Evolutionary conservation across 2,113 vertebrate species (phyloP), one percentile per base, ranked within the genome.

Genomic region (Spea multiplicata): DNA sequence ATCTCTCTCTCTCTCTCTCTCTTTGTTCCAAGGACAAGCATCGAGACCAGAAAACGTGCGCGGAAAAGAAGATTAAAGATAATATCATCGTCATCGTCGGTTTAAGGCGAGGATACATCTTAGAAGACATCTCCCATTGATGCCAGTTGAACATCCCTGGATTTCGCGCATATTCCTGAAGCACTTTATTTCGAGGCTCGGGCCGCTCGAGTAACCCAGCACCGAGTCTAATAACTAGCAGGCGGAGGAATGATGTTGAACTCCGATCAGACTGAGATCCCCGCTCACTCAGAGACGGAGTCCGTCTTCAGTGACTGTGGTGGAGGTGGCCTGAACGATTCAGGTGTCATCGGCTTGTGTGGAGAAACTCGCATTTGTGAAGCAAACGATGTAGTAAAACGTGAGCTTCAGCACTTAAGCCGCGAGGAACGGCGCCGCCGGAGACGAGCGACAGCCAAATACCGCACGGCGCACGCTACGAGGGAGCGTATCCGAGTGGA

Each of bases 401-500:
- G 89, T 48, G 92, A 92, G 8, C 89, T 90, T 13, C 91, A 91
- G 85, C 91, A 89, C 73, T 80, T 88, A 80, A 86, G 88, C 72
- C 86, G 92, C 47, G 89, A 92, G 0, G 92, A 93, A 5, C 85
- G 90, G 0, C 83, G 91, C 5, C 83, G 92, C 0, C 86, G 91
- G 1, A 83, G 92, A 0, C 86, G 88, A 0, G 92, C 92, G 81
- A 93, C 92, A 0, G 92, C 91, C 75, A 93, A 93, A 68, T 93
- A 93, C 85, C 90, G 92, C 68, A 92, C 92, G 0, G 92, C 92
- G 0, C 92, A 93, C 2, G 92, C 92, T 81, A 93, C 92, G 2
- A 83, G 92, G 6, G 92, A 93, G 74, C 84, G 92, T 7, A 92
- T 93, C 84, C 89, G 92, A 0, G 92, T 93, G 4, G 92, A 93